Evolutionary conservation across 2,888 invertebrate genomes (phyloP).

Genomic region (Himalopsyche tibetana): DNA sequence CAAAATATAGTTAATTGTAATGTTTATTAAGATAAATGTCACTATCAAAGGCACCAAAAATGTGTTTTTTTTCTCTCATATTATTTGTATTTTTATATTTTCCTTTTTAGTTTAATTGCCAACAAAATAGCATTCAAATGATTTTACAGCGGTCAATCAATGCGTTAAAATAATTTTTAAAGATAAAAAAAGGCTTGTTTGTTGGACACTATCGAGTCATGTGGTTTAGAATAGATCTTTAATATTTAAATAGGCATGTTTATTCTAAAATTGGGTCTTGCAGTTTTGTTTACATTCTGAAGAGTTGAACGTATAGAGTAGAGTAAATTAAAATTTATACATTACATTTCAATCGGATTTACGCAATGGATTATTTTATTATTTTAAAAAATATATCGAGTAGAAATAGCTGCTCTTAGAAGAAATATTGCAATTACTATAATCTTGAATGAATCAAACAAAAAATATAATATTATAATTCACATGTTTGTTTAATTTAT

Average conservation of each 20-base stretch:
- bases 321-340: no score
- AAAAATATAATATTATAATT: no score
- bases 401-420: no score
- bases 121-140: not conserved
- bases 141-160: not conserved
- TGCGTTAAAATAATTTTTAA: not conserved
- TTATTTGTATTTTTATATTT: not conserved
- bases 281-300: not conserved
- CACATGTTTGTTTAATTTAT: no score
- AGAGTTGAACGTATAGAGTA: no score
- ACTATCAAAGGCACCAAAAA: conserved; percentile 8
- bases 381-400: no score
- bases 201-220: not conserved
- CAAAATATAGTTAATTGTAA: not conserved
- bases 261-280: not conserved
- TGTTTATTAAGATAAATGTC: not conserved
- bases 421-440: no score
- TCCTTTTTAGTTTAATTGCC: not conserved
- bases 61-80: not conserved
- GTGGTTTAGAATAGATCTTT: not conserved
- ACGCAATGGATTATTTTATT: no score
- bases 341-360: no score
- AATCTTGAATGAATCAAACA: no score
- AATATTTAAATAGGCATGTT: no score
- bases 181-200: not conserved